Evolutionary conservation across 30 jellyfish, hydroid and myxozoan species (phyloP).

Genomic region (Turritopsis rubra): DNA sequence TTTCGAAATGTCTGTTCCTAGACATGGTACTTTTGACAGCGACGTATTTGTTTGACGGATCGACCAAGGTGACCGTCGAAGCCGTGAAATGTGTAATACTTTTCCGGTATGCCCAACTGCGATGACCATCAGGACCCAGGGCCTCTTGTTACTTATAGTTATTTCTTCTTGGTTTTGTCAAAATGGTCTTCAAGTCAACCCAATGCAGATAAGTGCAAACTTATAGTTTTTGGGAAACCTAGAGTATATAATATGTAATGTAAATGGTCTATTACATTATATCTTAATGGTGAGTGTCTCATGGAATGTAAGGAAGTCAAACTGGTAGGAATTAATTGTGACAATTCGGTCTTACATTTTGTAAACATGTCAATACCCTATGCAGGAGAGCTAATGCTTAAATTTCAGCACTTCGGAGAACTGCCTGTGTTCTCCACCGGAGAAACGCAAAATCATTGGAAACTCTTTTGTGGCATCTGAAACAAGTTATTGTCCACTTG

Average conservation of each 20-base stretch:
- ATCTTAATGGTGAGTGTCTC: neutral
- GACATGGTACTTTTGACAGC: slow-evolving; percentile 20
- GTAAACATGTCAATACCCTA: slow-evolving; percentile 1
- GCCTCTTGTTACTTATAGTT: too few species aligned
- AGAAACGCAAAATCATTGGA: neutral
- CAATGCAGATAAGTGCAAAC: too few species aligned
- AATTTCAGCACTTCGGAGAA: neutral
- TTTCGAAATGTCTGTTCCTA: slow-evolving; percentile 19
- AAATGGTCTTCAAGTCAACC: too few species aligned
- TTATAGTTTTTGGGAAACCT: too few species aligned
- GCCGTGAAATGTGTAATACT: too few species aligned
- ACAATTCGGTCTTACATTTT: neutral
- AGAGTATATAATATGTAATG: too few species aligned
- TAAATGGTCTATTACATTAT: too few species aligned
- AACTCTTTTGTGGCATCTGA: slow-evolving; percentile 3
- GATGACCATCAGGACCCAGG: too few species aligned
- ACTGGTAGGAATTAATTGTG: neutral
- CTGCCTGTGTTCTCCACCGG: neutral
- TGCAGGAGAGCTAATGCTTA: slow-evolving; percentile 1
- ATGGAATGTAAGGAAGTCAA: neutral
- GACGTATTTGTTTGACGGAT: slow-evolving; percentile 14
- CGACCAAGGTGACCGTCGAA: slow-evolving; percentile 5
- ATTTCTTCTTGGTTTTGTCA: too few species aligned
- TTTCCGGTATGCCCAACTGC: too few species aligned
- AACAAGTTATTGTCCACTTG: slow-evolving; percentile 6